Percentiles rank a stretch among this genome's conserved stretches.
These are phyloP conservation scores for Ophion obscuratus DNA, from an alignment of 2,888 invertebrate species.

Conservation along the genomic window DNA sequence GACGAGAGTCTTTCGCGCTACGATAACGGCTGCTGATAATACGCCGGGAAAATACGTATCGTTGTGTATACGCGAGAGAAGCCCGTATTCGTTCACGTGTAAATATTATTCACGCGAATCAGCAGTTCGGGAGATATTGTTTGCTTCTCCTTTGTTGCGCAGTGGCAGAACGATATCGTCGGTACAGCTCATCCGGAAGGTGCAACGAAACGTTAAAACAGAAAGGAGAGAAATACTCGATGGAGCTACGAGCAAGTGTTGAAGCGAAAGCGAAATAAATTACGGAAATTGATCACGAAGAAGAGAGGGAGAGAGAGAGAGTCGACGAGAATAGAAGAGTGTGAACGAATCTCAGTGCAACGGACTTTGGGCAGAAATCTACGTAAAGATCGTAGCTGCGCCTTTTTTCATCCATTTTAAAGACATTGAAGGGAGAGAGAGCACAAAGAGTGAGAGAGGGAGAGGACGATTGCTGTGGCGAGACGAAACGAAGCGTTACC, in stretches of 20 bases:
- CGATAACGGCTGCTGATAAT: conserved; percentile 41
- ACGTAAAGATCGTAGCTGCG: not conserved
- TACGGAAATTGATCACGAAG: conserved; percentile 4
- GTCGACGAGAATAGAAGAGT: not conserved
- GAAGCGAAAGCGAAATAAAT: conserved; percentile 2
- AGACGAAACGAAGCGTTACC: conserved; percentile 61
- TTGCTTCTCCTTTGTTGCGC: not conserved
- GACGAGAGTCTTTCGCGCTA: conserved; percentile 18
- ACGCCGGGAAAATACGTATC: conserved; percentile 16
- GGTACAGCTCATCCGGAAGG: conserved; percentile 5
- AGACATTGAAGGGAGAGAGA: conserved; percentile 42
- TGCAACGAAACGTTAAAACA: conserved; percentile 12
- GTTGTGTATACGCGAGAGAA: conserved; percentile 9
- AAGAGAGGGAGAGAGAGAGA: not conserved
- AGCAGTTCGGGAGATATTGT: not conserved
- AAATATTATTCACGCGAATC: not conserved
- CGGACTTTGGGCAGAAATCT: not conserved
- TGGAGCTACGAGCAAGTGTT: conserved; percentile 2
- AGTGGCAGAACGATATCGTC: conserved; percentile 12
- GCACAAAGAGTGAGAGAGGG: conserved; percentile 44
- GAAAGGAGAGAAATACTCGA: conserved; percentile 2
- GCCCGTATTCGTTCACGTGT: not conserved
- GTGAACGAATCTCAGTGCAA: not conserved
- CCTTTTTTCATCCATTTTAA: not conserved
- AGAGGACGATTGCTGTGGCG: conserved; percentile 41